Percentiles rank a stretch among this genome's conserved stretches.
Evolutionary conservation across 2,888 invertebrate genomes (phyloP).

Genomic region (Drosophila glabriapex): DNA sequence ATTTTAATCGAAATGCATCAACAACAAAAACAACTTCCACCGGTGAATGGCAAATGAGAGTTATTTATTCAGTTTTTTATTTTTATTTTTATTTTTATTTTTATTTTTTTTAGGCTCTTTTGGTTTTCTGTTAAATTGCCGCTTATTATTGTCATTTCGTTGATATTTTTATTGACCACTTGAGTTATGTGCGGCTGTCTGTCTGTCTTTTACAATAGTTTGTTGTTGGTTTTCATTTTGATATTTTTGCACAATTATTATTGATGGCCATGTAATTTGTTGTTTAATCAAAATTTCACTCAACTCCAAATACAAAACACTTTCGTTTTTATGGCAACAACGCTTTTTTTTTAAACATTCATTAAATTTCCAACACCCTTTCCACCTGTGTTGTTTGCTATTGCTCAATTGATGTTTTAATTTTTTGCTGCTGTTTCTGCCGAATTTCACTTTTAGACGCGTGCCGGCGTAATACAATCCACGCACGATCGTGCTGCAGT

Average conservation of each 20-base stretch:
- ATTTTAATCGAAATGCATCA: constrained; percentile 58
- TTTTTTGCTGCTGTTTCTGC: neutral
- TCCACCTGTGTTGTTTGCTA: constrained; percentile 3
- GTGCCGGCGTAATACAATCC: constrained; percentile 26
- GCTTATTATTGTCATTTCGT: constrained; percentile 33
- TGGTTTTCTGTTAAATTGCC: constrained; percentile 21
- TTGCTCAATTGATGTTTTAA: constrained; percentile 4
- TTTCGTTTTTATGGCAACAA: constrained; percentile 25
- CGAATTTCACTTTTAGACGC: constrained; percentile 49
- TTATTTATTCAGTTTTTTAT: constrained; percentile 5
- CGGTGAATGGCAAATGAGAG: constrained; percentile 57
- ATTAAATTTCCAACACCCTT: constrained; percentile 12
- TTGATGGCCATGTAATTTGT: constrained; percentile 45
- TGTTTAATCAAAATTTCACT: constrained; percentile 50
- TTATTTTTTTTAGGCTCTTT: constrained; percentile 22
- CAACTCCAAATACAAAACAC: constrained; percentile 9
- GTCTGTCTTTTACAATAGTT: constrained; percentile 9
- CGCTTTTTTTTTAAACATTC: neutral
- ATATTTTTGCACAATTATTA: constrained; percentile 58
- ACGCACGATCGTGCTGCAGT: constrained; percentile 18
- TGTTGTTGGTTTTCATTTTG: neutral
- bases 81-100: constrained; percentile 7
- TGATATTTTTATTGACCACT: constrained; percentile 30
- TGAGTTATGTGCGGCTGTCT: constrained; percentile 26
- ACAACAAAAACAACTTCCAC: constrained; percentile 33